Evolutionary conservation across 2,888 invertebrate species (phyloP).

Genomic region (Byasa hedistus): DNA sequence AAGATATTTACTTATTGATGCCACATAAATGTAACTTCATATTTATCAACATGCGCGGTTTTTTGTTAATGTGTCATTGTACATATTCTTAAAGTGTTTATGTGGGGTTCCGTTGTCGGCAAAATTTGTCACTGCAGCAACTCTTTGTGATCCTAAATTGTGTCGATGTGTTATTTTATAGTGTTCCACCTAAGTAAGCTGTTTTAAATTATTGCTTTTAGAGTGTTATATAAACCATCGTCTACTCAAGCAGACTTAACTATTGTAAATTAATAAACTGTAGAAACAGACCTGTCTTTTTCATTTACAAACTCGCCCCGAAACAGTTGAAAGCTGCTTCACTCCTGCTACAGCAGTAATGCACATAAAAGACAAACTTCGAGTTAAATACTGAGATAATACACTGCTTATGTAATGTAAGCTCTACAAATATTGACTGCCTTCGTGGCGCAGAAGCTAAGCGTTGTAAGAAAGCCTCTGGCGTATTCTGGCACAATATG

Average conservation of each 20-base stretch:
- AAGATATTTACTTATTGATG: not conserved
- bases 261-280: conserved; percentile 14
- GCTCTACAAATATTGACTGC: too few species aligned
- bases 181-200: conserved; percentile 8
- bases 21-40: not conserved
- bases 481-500: too few species aligned
- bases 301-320: conserved; percentile 10
- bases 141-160: conserved; percentile 72
- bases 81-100: conserved; percentile 32
- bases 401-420: too few species aligned
- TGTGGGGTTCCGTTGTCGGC: conserved; percentile 75
- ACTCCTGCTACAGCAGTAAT: too few species aligned
- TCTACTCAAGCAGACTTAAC: not conserved
- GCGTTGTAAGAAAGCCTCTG: too few species aligned
- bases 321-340: too few species aligned
- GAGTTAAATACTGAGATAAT: too few species aligned
- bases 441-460: too few species aligned
- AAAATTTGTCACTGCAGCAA: conserved; percentile 70
- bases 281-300: conserved; percentile 27
- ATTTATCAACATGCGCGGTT: not conserved
- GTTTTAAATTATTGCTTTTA: conserved; percentile 4
- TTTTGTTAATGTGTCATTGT: conserved; percentile 13
- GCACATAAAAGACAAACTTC: too few species aligned
- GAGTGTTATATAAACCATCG: conserved; percentile 17
- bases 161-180: conserved; percentile 31